Percentiles rank a stretch among this genome's conserved stretches.
These are phyloP conservation scores for Solenopsis fugax DNA, from an alignment of 1,140 invertebrate species.

Conservation along the genomic window DNA sequence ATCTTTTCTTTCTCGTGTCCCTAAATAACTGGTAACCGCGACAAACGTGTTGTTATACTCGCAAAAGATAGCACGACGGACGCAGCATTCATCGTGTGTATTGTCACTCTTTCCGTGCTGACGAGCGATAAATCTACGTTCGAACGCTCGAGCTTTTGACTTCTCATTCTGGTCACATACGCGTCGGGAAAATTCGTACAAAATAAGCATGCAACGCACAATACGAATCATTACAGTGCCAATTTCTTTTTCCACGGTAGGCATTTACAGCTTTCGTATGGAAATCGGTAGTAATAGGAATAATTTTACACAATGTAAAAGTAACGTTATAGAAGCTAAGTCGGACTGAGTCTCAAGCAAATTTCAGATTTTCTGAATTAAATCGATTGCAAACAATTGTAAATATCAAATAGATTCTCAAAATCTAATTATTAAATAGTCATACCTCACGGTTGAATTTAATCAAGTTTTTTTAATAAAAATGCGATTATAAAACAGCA, in stretches of 20 bases:
- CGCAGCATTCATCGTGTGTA: conserved; percentile 6
- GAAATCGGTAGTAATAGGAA: conserved; percentile 7
- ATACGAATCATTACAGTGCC: not conserved
- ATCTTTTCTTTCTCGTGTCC: not conserved
- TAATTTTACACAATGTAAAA: not conserved
- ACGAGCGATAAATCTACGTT: conserved; percentile 40
- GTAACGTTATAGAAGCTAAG: not conserved
- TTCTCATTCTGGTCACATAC: conserved; percentile 40
- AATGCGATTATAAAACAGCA: not conserved
- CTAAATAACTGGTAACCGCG: not conserved
- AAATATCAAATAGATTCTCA: not conserved
- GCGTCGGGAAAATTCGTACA: conserved; percentile 9
- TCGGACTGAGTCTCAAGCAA: not conserved
- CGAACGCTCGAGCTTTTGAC: conserved; percentile 18
- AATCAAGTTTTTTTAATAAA: not conserved
- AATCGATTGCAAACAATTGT: not conserved
- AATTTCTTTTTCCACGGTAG: not conserved
- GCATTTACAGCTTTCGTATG: not conserved
- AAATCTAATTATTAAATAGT: not conserved
- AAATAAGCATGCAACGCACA: not conserved
- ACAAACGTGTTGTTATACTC: conserved; percentile 3
- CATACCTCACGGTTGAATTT: not conserved
- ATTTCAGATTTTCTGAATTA: not conserved
- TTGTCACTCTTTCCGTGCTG: conserved; percentile 2
- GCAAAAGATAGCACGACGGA: not conserved